A percentile compares a stretch with the other conserved stretches of the same genome.
Conservation (phyloP, 2,888 invertebrate species). For the Hedya salicella region DNA sequence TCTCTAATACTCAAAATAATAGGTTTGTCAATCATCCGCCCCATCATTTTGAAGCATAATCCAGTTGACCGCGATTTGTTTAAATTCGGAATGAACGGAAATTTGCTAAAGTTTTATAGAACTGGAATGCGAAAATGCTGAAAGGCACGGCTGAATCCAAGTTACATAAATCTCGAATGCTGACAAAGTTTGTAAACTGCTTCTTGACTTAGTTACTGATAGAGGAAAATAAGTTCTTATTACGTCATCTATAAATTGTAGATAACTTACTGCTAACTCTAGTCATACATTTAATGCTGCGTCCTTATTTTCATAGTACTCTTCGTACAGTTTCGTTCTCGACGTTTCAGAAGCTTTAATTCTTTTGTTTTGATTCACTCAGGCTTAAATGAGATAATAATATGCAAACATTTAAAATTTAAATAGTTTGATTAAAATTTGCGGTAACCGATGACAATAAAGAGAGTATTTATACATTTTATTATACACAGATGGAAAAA, state of each 20-base stretch:
- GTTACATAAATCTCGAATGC: constrained; percentile 33
- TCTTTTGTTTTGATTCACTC: too few species aligned
- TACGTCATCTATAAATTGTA: constrained; percentile 3
- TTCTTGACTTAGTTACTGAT: constrained; percentile 28
- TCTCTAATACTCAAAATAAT: constrained; percentile 13
- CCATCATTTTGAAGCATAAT: constrained; percentile 50
- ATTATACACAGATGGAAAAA: too few species aligned
- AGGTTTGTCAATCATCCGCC: constrained; percentile 30
- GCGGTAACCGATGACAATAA: too few species aligned
- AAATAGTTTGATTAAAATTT: too few species aligned
- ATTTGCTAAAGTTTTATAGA: constrained; percentile 41
- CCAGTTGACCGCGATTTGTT: constrained; percentile 58
- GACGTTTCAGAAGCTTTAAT: too few species aligned
- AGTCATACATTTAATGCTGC: neutral
- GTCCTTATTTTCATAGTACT: too few species aligned
- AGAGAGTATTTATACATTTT: too few species aligned
- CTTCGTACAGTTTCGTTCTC: too few species aligned
- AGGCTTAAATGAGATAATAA: too few species aligned
- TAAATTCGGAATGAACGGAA: constrained; percentile 43
- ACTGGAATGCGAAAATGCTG: constrained; percentile 15
- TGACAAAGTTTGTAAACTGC: constrained; percentile 32
- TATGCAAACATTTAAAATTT: too few species aligned
- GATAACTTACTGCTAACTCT: neutral
- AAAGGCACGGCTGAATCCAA: constrained; percentile 27
- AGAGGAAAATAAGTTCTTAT: constrained; percentile 19